Conservation (phyloP, 2,797 vertebrate species). For the Gastrophryne carolinensis region DNA sequence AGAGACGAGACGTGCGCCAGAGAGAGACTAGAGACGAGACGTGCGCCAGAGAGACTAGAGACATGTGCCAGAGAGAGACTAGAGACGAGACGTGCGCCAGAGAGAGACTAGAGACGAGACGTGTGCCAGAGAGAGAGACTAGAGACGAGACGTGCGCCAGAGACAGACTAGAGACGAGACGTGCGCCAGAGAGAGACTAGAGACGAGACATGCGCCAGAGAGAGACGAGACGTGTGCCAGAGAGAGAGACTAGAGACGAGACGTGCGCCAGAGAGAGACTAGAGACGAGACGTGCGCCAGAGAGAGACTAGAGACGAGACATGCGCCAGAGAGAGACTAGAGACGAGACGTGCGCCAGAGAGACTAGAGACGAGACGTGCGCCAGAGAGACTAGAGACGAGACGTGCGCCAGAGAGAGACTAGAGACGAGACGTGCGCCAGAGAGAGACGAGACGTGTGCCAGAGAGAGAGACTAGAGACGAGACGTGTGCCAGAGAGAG, state of each 20-base stretch:
- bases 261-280: constrained; percentile 3
- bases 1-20: not conserved
- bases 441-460: not conserved
- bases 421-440: not conserved
- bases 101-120: not conserved
- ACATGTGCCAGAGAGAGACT: too few species aligned
- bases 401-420: constrained; percentile 2
- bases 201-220: not conserved
- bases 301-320: too few species aligned
- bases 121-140: not conserved
- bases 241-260: too few species aligned
- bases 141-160: too few species aligned
- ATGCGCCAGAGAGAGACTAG: not conserved
- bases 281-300: not conserved
- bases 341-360: not conserved
- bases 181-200: not conserved
- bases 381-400: too few species aligned
- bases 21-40: not conserved
- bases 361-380: too few species aligned
- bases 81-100: not conserved
- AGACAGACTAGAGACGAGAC: too few species aligned
- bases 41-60: not conserved
- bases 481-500: not conserved
- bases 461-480: too few species aligned
- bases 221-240: too few species aligned